phyloP scores from a whole-genome alignment of 2,797 vertebrate species.

The Hoplostethus atlanticus region DNA sequence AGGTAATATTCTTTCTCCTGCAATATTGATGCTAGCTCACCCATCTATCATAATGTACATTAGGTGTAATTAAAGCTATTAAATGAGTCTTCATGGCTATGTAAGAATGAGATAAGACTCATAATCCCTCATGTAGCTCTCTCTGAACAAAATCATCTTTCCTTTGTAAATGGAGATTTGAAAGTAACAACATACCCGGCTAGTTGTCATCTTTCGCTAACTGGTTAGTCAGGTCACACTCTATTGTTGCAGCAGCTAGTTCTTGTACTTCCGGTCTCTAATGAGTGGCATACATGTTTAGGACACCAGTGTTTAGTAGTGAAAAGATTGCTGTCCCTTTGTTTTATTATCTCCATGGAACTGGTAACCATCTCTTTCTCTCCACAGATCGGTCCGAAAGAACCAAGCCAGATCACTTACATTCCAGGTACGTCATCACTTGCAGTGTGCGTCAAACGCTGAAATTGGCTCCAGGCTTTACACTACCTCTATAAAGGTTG shows the following conservation, averaged over 20 bases:
- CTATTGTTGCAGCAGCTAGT: background rate
- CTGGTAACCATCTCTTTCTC: slow-evolving; percentile 19
- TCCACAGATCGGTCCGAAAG: slow-evolving; percentile 89
- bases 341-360: background rate
- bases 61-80: background rate
- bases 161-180: too few relatives aligned
- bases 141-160: too few relatives aligned
- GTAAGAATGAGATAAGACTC: background rate
- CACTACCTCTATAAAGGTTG: background rate
- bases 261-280: slow-evolving; percentile 47
- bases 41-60: background rate
- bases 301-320: background rate
- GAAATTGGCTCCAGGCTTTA: background rate
- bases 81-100: background rate
- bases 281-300: background rate
- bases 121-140: too few relatives aligned
- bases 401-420: slow-evolving; percentile 88
- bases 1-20: too few relatives aligned
- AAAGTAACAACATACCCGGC: too few relatives aligned
- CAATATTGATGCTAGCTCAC: background rate
- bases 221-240: slow-evolving; percentile 43
- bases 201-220: slow-evolving; percentile 1
- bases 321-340: background rate
- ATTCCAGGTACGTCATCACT: slow-evolving; percentile 86
- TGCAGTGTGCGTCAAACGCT: background rate